phyloP scores from a whole-genome alignment of 2,113 vertebrate genomes.

The Pelvicachromis taeniatus region DNA sequence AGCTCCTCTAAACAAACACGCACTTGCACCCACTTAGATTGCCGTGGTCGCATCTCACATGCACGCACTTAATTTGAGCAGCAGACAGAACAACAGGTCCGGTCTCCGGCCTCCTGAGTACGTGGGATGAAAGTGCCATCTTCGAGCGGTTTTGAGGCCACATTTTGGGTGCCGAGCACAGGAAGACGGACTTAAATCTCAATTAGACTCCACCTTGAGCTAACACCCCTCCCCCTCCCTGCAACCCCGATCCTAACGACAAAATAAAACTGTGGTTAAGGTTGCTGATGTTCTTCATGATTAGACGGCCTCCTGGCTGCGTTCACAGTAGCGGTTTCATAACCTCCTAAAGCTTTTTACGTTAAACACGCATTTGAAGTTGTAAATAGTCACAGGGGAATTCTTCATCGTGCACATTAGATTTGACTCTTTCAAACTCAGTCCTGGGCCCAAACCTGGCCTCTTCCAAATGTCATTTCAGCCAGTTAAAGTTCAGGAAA shows the following conservation, averaged over 20 bases:
- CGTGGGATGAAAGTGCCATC: constrained; percentile 15
- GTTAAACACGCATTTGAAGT: not conserved
- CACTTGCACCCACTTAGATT: constrained; percentile 36
- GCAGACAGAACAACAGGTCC: constrained; percentile 27
- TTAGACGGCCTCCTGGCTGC: not conserved
- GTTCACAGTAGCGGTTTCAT: not conserved
- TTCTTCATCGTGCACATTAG: not conserved
- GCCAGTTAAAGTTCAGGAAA: not conserved
- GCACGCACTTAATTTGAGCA: constrained; percentile 20
- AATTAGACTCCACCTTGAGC: constrained; percentile 46
- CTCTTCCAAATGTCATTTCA: not conserved
- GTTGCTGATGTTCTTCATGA: constrained; percentile 34
- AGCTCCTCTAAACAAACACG: constrained; percentile 70
- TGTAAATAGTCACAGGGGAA: not conserved
- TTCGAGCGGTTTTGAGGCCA: not conserved
- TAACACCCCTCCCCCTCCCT: not conserved
- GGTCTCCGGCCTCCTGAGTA: not conserved
- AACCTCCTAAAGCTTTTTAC: not conserved
- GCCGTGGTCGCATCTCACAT: not conserved
- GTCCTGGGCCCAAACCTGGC: not conserved
- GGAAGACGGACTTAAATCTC: constrained; percentile 51
- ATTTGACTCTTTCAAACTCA: not conserved
- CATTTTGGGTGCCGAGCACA: constrained; percentile 25
- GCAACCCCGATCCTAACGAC: constrained; percentile 42
- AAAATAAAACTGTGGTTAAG: constrained; percentile 38